Evolutionary conservation across 2,888 invertebrate species (phyloP), one percentile per base, ranked within the genome.

Genomic region (Leptinotarsa peninsularis): DNA sequence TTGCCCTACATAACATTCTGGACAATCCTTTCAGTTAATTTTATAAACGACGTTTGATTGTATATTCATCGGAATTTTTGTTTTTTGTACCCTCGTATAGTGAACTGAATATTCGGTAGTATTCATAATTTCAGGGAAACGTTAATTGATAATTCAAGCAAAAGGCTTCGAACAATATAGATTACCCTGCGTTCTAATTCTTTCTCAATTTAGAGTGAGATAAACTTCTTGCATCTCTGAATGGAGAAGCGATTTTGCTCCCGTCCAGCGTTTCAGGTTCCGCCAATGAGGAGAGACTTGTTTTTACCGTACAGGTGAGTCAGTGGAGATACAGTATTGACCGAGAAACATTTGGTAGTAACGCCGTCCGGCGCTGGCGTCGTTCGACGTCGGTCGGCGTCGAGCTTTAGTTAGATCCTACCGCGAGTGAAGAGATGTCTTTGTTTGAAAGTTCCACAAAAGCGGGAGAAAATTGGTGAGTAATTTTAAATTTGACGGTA

Each of bases 321-420:
- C 63, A 63, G 63, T 63, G 43, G 33, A 63, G 63, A 63, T 63
- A 63, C 83, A 81, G 87, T 88, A 88, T 88, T 87, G 88, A 88
- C 88, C 88, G 85, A 85, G 83, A 83, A 82, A 82, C 87, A 86
- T 85, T 87, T 87, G 84, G 81, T 79, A 83, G 86, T 87, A 86
- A 87, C 86, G 84, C 87, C 88, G 87, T 85, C 84, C 85, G 87
- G 87, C 87, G 87, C 87, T 86, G 85, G 83, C 85, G 86, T 87
- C 88, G 87, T 86, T 82, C 83, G 84, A 83, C 86, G 87, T 83
- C 83, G 80, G 77, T 81, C 81, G 84, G 83, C 87, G 86, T 85
- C 86, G 85, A 63, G 63, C 86, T 85, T 85, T 86, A 88, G 88
- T 88, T 84, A 86, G 86, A 87, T 86, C 85, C 86, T 81, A 83